Evolutionary conservation across 2,888 invertebrate genomes (phyloP).

Genomic region (Neelides folsomi): DNA sequence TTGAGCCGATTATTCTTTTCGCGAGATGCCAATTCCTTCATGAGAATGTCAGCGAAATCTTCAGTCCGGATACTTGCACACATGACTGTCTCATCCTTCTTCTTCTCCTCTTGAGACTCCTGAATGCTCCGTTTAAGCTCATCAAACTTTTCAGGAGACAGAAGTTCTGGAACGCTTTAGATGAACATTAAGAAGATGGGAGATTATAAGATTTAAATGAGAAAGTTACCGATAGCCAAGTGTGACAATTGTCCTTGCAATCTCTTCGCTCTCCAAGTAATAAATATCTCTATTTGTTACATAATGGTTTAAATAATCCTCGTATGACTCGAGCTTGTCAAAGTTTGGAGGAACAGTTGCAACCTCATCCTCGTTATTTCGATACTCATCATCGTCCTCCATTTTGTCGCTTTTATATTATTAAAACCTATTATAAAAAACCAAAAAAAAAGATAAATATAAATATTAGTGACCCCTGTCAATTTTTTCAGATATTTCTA

Average conservation of each 20-base stretch:
- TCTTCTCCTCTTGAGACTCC: conserved; percentile 9
- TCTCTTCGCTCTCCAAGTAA: conserved; percentile 21
- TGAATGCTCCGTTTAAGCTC: conserved; percentile 3
- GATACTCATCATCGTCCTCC: conserved; percentile 50
- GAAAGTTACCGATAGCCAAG: conserved; percentile 14
- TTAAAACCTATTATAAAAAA: too few species aligned
- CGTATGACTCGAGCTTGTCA: conserved; percentile 12
- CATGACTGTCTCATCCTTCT: conserved; percentile 13
- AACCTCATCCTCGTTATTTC: conserved; percentile 41
- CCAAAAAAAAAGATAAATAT: too few species aligned
- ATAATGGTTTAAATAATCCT: conserved; percentile 19
- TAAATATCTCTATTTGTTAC: conserved; percentile 17
- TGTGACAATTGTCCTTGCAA: conserved; percentile 13
- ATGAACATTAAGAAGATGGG: background rate
- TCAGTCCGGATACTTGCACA: conserved; percentile 4
- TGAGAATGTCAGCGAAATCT: conserved; percentile 41
- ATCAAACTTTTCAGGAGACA: conserved; percentile 10
- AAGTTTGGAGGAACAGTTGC: conserved; percentile 12
- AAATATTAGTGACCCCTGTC: too few species aligned
- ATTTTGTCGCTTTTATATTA: conserved; percentile 44
- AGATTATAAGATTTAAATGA: background rate
- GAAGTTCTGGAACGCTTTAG: conserved; percentile 17
- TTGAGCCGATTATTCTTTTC: conserved; percentile 62
- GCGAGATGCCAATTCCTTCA: conserved; percentile 54
- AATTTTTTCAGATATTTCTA: too few species aligned